A percentile compares a stretch with the other conserved stretches of the same genome.
Evolutionary conservation across 2,797 vertebrate species (phyloP).

Genomic region (Pempheris klunzingeri): DNA sequence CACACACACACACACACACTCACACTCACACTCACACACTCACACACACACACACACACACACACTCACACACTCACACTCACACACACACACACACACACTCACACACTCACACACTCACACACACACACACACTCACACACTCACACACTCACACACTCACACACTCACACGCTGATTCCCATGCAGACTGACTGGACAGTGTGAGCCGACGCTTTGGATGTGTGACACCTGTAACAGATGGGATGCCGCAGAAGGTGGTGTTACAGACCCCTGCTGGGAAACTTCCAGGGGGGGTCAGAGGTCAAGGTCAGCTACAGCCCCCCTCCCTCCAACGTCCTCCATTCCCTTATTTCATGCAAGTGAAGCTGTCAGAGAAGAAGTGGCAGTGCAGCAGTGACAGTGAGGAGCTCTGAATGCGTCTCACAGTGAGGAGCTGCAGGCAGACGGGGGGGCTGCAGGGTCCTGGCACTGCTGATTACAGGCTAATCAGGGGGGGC

Average conservation of each 20-base stretch:
- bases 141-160: too few relatives aligned
- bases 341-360: slow-evolving; percentile 18
- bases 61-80: too few relatives aligned
- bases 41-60: too few relatives aligned
- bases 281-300: slow-evolving; percentile 24
- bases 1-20: too few relatives aligned
- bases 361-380: slow-evolving; percentile 6
- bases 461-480: slow-evolving; percentile 42
- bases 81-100: too few relatives aligned
- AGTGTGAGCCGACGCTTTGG: too few relatives aligned
- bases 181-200: too few relatives aligned
- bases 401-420: slow-evolving; percentile 23
- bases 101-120: too few relatives aligned
- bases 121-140: too few relatives aligned
- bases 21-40: too few relatives aligned
- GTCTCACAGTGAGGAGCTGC: slow-evolving; percentile 21
- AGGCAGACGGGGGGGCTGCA: slow-evolving; percentile 28
- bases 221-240: neutral
- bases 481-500: slow-evolving; percentile 40
- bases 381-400: slow-evolving; percentile 15
- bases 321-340: too few relatives aligned
- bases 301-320: slow-evolving; percentile 36
- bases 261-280: neutral
- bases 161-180: too few relatives aligned
- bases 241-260: neutral